Percentiles rank a stretch among this genome's conserved stretches.
phyloP scores from a whole-genome alignment of 2,888 invertebrate species.

The Drosophila mimica region DNA sequence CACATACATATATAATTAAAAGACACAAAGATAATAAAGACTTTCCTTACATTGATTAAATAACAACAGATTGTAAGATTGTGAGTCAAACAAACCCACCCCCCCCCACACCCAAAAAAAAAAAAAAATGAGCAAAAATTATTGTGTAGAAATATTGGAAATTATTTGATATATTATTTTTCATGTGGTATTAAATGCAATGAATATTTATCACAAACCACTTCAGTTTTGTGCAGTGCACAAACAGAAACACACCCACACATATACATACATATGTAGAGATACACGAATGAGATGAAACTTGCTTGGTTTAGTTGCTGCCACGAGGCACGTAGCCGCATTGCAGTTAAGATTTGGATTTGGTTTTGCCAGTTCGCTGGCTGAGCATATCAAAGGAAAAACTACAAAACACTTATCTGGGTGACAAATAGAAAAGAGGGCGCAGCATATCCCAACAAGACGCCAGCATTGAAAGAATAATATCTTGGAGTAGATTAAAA shows the following conservation, averaged over 20 bases:
- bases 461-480: constrained; percentile 72
- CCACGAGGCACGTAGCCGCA: constrained; percentile 74
- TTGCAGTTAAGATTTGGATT: constrained; percentile 75
- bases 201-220: background rate
- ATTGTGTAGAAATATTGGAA: background rate
- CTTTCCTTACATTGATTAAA: too few species aligned
- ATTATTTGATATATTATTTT: background rate
- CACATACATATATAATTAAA: background rate
- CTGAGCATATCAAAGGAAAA: constrained; percentile 76
- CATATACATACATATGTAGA: background rate
- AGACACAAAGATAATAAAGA: too few species aligned
- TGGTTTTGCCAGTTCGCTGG: constrained; percentile 71
- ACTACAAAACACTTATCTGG: constrained; percentile 81
- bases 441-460: constrained; percentile 30
- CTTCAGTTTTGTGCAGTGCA: background rate
- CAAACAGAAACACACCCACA: background rate
- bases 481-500: constrained; percentile 79
- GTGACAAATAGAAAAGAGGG: constrained; percentile 77
- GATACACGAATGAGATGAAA: constrained; percentile 65
- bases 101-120: too few species aligned
- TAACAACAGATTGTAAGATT: too few species aligned
- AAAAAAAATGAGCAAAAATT: background rate
- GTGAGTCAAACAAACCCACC: background rate
- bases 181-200: background rate
- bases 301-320: constrained; percentile 65